These are phyloP conservation scores for Erannis defoliaria DNA, from an alignment of 2,888 invertebrate genomes.

Conservation along the genomic window DNA sequence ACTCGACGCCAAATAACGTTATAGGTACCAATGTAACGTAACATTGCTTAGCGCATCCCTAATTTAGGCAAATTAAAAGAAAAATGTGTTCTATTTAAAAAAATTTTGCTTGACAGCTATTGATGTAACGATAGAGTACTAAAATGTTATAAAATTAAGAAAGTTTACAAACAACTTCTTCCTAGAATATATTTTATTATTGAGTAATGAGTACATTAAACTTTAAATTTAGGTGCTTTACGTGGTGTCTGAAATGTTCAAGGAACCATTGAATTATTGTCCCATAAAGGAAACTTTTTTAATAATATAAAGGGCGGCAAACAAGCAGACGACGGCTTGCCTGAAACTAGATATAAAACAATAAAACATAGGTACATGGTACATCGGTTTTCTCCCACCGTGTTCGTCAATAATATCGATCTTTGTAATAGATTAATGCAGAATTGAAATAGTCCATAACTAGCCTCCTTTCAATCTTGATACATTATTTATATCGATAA, in stretches of 20 bases:
- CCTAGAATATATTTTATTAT: conserved; percentile 35
- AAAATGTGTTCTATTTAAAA: conserved; percentile 53
- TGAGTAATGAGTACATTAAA: too few relatives aligned
- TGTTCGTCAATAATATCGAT: conserved; percentile 15
- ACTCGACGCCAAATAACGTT: neutral
- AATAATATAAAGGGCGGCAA: too few relatives aligned
- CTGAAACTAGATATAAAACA: conserved; percentile 8
- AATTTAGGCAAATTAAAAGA: conserved; percentile 24
- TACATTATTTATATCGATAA: conserved; percentile 14
- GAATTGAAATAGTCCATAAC: conserved; percentile 6
- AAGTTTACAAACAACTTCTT: conserved; percentile 21
- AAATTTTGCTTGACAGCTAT: conserved; percentile 47
- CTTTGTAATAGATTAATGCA: conserved; percentile 8
- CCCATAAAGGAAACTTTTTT: conserved; percentile 23
- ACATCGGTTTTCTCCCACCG: conserved; percentile 32
- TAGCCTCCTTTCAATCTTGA: conserved; percentile 3
- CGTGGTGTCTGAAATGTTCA: conserved; percentile 40
- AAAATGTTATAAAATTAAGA: conserved; percentile 13
- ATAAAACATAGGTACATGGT: too few relatives aligned
- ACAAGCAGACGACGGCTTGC: too few relatives aligned
- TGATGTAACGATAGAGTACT: conserved; percentile 32
- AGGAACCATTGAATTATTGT: conserved; percentile 36
- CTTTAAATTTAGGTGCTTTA: conserved; percentile 45
- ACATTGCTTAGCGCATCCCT: conserved; percentile 32
- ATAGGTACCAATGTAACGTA: conserved; percentile 20